Evolutionary conservation across 2,113 vertebrate species (phyloP).

Genomic region (Amblyopsis rosae): DNA sequence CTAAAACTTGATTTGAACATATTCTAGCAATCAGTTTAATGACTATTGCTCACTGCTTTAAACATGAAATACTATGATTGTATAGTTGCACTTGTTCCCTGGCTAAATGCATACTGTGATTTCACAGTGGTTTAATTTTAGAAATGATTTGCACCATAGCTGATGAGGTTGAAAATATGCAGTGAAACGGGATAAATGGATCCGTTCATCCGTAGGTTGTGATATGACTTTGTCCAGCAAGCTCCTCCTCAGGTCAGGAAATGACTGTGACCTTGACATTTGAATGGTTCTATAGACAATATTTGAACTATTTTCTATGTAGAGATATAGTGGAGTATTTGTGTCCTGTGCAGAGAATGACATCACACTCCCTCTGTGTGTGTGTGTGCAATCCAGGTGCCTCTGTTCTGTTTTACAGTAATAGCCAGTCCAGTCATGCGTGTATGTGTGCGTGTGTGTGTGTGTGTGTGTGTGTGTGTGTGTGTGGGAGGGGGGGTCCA

Average conservation of each 20-base stretch:
- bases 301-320: too few relatives aligned
- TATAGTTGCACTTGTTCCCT: constrained; percentile 8
- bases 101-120: constrained; percentile 5
- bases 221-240: background rate
- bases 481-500: too few relatives aligned
- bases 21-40: background rate
- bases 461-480: too few relatives aligned
- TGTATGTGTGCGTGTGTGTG: too few relatives aligned
- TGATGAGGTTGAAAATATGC: constrained; percentile 5
- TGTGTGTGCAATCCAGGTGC: too few relatives aligned
- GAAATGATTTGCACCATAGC: constrained; percentile 7
- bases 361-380: too few relatives aligned
- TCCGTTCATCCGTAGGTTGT: constrained; percentile 4
- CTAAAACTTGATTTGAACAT: background rate
- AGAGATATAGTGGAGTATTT: too few relatives aligned
- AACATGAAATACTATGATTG: constrained; percentile 19
- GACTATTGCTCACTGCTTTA: constrained; percentile 22
- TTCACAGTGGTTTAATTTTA: constrained; percentile 1
- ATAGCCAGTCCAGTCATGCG: too few relatives aligned
- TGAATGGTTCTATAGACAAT: background rate
- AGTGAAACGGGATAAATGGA: background rate
- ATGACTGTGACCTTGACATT: background rate
- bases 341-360: too few relatives aligned
- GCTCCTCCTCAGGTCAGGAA: background rate
- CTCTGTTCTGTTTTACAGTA: too few relatives aligned